A percentile compares a stretch with the other conserved stretches of the same genome.
phyloP scores from a whole-genome alignment of 2,888 invertebrate species.

The Danaus chrysippus region DNA sequence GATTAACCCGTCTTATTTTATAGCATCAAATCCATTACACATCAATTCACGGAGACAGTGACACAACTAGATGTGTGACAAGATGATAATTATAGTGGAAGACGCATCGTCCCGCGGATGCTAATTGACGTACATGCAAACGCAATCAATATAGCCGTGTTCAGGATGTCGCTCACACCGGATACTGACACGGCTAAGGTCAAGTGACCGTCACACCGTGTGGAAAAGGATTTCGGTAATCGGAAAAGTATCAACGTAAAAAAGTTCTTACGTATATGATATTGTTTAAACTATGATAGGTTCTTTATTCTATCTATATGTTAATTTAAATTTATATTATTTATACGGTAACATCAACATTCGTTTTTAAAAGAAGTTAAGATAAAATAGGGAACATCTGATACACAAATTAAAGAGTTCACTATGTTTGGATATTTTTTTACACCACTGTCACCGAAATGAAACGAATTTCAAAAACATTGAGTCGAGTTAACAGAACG shows the following conservation, averaged over 20 bases:
- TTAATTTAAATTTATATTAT: too few species aligned
- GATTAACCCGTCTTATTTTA: conserved; percentile 29
- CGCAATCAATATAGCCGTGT: conserved; percentile 72
- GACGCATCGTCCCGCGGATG: conserved; percentile 70
- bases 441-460: conserved; percentile 16
- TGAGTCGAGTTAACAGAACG: conserved; percentile 23
- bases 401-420: not conserved
- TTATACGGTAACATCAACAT: too few species aligned
- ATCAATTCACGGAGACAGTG: conserved; percentile 56
- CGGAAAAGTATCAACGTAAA: conserved; percentile 5
- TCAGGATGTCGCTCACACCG: conserved; percentile 58
- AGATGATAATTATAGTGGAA: conserved; percentile 68
- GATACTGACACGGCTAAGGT: conserved; percentile 35
- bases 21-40: conserved; percentile 30
- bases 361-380: too few species aligned
- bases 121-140: conserved; percentile 78
- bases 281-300: too few species aligned
- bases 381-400: too few species aligned
- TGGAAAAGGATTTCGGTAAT: conserved; percentile 11
- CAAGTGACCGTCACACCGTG: conserved; percentile 24
- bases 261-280: not conserved
- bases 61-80: conserved; percentile 63
- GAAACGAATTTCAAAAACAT: conserved; percentile 18
- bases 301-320: too few species aligned
- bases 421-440: not conserved